A percentile compares a stretch with the other conserved stretches of the same genome.
These are phyloP conservation scores for Spodoptera littoralis DNA, from an alignment of 2,888 invertebrate genomes.

Conservation along the genomic window DNA sequence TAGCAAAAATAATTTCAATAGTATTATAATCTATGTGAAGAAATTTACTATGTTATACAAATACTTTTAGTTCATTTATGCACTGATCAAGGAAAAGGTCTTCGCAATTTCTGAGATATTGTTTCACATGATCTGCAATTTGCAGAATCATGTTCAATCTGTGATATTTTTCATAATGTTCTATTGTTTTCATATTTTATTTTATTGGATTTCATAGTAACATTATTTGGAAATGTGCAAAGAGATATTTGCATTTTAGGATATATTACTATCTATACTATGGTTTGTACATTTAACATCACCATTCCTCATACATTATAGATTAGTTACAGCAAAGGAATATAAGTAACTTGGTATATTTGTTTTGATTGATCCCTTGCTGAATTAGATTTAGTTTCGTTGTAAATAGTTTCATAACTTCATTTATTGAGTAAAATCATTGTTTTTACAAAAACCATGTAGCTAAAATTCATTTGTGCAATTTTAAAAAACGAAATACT, in stretches of 20 bases:
- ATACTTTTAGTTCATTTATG: slow-evolving; percentile 49
- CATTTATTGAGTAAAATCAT: slow-evolving; percentile 16
- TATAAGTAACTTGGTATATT: slow-evolving; percentile 23
- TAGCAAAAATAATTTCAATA: not conserved
- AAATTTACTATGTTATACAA: slow-evolving; percentile 37
- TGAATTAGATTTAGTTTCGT: slow-evolving; percentile 22
- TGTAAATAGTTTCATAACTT: slow-evolving; percentile 36
- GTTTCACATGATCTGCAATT: slow-evolving; percentile 40
- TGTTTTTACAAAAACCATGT: not conserved
- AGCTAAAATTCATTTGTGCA: slow-evolving; percentile 3
- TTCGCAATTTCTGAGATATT: slow-evolving; percentile 38
- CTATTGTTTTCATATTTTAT: slow-evolving; percentile 56
- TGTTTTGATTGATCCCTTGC: slow-evolving; percentile 11
- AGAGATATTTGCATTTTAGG: slow-evolving; percentile 61
- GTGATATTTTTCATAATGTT: slow-evolving; percentile 56
- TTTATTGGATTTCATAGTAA: slow-evolving; percentile 48
- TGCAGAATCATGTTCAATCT: slow-evolving; percentile 45
- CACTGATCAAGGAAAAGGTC: slow-evolving; percentile 46
- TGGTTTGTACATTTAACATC: slow-evolving; percentile 29
- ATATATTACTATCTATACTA: slow-evolving; percentile 5
- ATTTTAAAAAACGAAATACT: not conserved
- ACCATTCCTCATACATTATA: slow-evolving; percentile 12
- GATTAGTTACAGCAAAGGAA: slow-evolving; percentile 17
- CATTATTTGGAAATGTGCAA: slow-evolving; percentile 38
- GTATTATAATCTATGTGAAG: slow-evolving; percentile 40